phyloP scores from a whole-genome alignment of 2,113 vertebrate species.

The Nanger granti region DNA sequence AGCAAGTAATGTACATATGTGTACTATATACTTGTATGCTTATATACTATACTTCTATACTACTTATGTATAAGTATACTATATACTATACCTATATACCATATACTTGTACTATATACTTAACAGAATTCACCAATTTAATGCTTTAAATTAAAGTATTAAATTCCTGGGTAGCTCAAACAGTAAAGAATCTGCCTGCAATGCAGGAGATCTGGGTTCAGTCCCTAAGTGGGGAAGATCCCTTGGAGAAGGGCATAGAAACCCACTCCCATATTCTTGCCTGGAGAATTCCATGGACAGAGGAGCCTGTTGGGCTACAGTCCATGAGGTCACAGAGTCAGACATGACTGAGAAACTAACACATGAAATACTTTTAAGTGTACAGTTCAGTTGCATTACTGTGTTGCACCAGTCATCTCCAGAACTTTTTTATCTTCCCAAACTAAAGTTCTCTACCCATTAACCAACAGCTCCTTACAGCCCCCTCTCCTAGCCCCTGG shows the following conservation, averaged over 20 bases:
- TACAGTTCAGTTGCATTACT: background rate
- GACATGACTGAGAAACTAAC: background rate
- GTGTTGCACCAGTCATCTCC: background rate
- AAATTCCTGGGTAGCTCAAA: background rate
- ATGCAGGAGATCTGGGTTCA: rapidly evolving
- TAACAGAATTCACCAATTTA: background rate
- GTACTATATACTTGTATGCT: background rate
- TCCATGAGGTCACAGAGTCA: background rate
- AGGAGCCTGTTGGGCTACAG: background rate
- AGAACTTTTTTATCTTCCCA: background rate
- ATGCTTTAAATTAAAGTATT: background rate
- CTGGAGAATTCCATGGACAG: background rate
- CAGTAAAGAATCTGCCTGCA: background rate
- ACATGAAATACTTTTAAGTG: background rate
- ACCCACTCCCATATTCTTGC: background rate
- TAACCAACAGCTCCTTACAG: background rate
- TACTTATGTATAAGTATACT: background rate
- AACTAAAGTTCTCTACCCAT: background rate
- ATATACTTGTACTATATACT: background rate
- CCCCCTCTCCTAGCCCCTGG: rapidly evolving
- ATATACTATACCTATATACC: background rate
- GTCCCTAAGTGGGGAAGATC: background rate
- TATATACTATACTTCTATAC: background rate
- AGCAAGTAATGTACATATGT: background rate
- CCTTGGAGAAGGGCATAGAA: background rate